Base-by-base conservation (phyloP, 2,113 vertebrate species). In the Microcebus griseorufus region DNA sequence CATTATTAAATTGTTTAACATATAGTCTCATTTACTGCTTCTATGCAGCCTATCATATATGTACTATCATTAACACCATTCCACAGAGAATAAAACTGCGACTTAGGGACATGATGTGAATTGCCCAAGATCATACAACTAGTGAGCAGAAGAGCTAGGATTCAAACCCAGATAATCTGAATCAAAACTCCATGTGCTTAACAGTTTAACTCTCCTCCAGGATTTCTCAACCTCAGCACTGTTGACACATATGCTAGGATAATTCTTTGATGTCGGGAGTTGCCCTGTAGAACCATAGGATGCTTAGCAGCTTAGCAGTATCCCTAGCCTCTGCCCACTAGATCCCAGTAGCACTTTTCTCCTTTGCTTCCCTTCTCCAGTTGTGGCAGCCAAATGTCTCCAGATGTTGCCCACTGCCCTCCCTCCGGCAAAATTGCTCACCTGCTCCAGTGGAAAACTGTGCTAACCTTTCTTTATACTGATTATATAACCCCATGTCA, bases 221-320 rank as follows among this genome's bases (percentile, higher is more conserved):
- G 20, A 22, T 58, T 62, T 90, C 53, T 48, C 20, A 76, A 1
- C 23, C 13, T 45, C 29, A 55, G 58, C 39, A 32, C 55, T 7
- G 14, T 0, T 12, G 34, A 58, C 10, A 39, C 4, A 3, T 11
- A 8, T 0, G 25, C 20, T 6, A n/a, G 12, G 69, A 2, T 37
- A 69, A 69, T 10, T 64, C 45, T 45, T 39, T 64, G 0, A 6
- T 42, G 20, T 7, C 20, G 22, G 29, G 3, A 13, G 34, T 18
- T 80, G 14, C 51, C 53, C 3, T 20, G 2, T 0, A 42, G 37
- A 25, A 14, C 8, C 51, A 9, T 10, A 58, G 27, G 22, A 51
- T 20, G 18, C 37, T 81, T 45, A 58, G 60, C 12, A 2, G 8
- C 1, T 34, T 79, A 60, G 64, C 34, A 39, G 64, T 37, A 81